Evolutionary conservation across 2,113 vertebrate species (phyloP), one percentile per base, ranked within the genome.

Genomic region (Phodopus roborovskii): DNA sequence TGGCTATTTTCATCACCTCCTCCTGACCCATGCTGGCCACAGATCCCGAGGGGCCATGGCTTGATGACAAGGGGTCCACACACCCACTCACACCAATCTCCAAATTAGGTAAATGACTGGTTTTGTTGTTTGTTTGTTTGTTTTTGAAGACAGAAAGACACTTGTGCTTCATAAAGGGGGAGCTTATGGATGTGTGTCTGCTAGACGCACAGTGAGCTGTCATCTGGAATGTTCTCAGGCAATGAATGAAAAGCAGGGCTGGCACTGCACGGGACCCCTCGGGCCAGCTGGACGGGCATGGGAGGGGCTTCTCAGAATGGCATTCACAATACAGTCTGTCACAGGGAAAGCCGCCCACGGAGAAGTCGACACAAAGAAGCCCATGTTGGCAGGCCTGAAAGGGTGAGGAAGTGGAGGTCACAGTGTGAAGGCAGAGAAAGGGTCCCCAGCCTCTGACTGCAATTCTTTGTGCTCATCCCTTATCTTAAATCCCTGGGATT

Each of bases 121-220:
- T 26, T 79, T 56, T 75, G 73, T 42, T 39, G 70, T 74, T 42
- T 45, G 71, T 74, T 48, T 77, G 75, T 33, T 56, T 79, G 77
- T 36, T 81, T 84, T 42, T 58, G 13, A 66, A 71, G 68, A 28
- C 60, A 3, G 17, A n/a, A 83, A 60, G 90, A n/a, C 7, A n/a
- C 33, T 83, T 28, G 62, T 26, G 81, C 39, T 45, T 60, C 39
- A 5, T 9, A 22, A 12, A 48, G 68, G 45, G 6, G 19, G 30
- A 30, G 15, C 17, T 17, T 53, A 12, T 3, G 60, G 1, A 1
- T 5, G 58, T 1, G 0, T 0, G 2, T 28, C 6, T 7, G 45
- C 39, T 16, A 30, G 60, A 7, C 12, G n/a, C 45, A 1, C 3
- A 7, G 81, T 28, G 8, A 15, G 39, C 39, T 26, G 36, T 81